A percentile compares a stretch with the other conserved stretches of the same genome.
Conservation (phyloP, 92 coral and sea anemone genomes). For the Palythoa grandiflora region DNA sequence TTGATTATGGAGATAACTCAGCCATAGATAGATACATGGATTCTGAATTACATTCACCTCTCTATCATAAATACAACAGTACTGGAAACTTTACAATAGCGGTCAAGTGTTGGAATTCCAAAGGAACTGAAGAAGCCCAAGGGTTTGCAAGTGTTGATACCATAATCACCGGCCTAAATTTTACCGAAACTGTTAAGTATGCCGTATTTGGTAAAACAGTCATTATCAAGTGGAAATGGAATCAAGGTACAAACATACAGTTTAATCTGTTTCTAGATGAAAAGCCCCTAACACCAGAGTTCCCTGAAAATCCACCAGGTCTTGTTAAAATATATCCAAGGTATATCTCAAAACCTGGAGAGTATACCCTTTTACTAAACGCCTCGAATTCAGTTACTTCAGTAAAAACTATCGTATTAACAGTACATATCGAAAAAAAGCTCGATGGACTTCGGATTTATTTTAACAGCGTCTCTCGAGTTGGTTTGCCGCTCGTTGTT, state of each 20-base stretch:
- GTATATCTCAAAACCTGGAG: constrained; percentile 68
- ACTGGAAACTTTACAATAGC: constrained; percentile 56
- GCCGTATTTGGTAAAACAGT: constrained; percentile 56
- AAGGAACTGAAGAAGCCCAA: constrained; percentile 37
- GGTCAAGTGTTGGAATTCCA: constrained; percentile 55
- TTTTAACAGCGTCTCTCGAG: constrained; percentile 71
- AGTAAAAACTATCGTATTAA: constrained; percentile 38
- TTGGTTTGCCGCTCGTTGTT: constrained; percentile 60
- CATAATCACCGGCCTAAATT: constrained; percentile 65
- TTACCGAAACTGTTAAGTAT: constrained; percentile 20
- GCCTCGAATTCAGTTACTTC: constrained; percentile 77
- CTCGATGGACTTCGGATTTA: constrained; percentile 56
- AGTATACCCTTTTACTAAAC: constrained; percentile 62
- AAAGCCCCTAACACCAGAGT: constrained; percentile 16
- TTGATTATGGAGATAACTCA: constrained; percentile 65
- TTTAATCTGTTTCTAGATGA: constrained; percentile 45
- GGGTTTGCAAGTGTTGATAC: constrained; percentile 67
- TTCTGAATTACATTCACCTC: constrained; percentile 53
- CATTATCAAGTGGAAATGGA: constrained; percentile 74
- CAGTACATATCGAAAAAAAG: constrained; percentile 49
- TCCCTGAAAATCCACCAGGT: constrained; percentile 4
- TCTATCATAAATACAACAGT: constrained; percentile 54
- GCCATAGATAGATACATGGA: constrained; percentile 27
- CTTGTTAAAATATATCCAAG: constrained; percentile 39
- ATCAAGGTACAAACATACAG: constrained; percentile 65